A percentile compares a stretch with the other conserved stretches of the same genome.
These are phyloP conservation scores for Mastomys coucha DNA, from an alignment of 2,113 vertebrate genomes.

Conservation along the genomic window DNA sequence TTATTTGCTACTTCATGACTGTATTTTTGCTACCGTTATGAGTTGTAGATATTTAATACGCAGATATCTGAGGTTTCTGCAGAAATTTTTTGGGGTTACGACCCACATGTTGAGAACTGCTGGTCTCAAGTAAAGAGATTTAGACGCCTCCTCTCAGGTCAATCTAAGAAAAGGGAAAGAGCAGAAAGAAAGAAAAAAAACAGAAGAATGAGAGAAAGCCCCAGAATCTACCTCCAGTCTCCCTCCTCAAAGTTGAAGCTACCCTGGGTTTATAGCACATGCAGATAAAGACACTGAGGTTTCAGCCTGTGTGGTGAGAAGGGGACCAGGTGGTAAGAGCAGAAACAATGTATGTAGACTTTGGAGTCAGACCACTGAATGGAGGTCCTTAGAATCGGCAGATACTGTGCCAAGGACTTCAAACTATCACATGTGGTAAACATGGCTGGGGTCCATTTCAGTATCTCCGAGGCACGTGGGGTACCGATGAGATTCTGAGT, in stretches of 20 bases:
- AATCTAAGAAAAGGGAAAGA: background rate
- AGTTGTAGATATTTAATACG: background rate
- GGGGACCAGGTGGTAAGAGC: background rate
- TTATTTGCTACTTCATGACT: too few relatives aligned
- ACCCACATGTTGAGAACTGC: background rate
- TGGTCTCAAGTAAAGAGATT: background rate
- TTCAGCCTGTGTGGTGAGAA: background rate
- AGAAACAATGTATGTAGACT: fast-evolving
- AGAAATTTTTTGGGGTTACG: background rate
- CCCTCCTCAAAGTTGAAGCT: fast-evolving
- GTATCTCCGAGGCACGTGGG: background rate
- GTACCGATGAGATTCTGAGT: background rate
- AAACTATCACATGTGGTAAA: background rate
- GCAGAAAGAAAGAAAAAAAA: background rate
- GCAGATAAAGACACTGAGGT: background rate
- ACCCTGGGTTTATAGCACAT: background rate
- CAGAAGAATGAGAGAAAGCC: background rate
- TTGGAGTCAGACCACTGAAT: background rate
- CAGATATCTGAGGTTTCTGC: background rate
- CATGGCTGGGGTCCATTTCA: background rate
- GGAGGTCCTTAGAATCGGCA: background rate
- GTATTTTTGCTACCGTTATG: background rate
- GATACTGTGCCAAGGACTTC: background rate
- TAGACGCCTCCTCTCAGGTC: background rate
- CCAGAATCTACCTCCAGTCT: background rate